Evolutionary conservation across 1,140 invertebrate genomes (phyloP), one percentile per base, ranked within the genome.

Genomic region (Trichonephila inaurata): DNA sequence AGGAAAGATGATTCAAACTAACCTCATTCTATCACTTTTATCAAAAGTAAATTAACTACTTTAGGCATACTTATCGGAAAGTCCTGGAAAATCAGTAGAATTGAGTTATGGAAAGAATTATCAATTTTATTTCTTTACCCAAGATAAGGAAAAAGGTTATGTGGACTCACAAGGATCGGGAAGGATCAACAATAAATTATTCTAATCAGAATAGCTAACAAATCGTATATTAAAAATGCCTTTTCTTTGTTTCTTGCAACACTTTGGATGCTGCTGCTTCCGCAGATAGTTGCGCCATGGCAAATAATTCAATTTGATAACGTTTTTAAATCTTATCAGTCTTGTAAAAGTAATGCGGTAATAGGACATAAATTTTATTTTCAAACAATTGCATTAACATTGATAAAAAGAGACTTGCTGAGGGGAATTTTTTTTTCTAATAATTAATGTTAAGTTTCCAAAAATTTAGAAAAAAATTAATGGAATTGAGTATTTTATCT

Each of bases 121-220:
- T 60, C 82, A 51, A 14, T 28, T n/a, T 3, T 2, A 18, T 10
- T n/a, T 83, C 51, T 83, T 60, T 83, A 51, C 82, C 5, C 21
- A 24, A 51, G 40, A 58, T 60, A 83, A 83, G 82, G 10, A 58
- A 83, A 83, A 83, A 83, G 44, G 8, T 51, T n/a, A 58, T 83
- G 40, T 58, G 82, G 44, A 83, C 44, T 51, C 82, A 58, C 82
- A 83, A 51, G n/a, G 21, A 58, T 83, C 21, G 44, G 51, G 21
- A 60, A 16, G 21, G 19, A 58, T 83, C 19, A 58, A 51, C 82
- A 24, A 83, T 83, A 83, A 83, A 83, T 83, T 60, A 83, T 19
- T 58, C 19, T 60, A 83, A 83, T 83, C 82, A 83, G 51, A 51
- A 83, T 58, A 60, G 51, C 44, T 83, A 83, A 83, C 82, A 60